Conservation (phyloP, 2,888 invertebrate species). For the Chymomyza procnemis region DNA sequence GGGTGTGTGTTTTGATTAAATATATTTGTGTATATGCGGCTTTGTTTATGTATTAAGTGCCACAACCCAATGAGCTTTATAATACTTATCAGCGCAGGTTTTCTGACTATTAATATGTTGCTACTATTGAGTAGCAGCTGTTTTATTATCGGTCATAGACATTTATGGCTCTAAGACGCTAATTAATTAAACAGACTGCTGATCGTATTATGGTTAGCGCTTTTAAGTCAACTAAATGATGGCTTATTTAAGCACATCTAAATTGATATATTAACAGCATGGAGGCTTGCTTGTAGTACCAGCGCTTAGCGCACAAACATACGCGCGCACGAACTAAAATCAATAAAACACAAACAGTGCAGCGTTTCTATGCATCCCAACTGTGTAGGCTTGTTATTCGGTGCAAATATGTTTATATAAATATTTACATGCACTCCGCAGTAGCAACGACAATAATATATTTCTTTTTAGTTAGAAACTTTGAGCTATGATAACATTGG, state of each 20-base stretch:
- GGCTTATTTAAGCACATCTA: not conserved
- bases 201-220: constrained; percentile 33
- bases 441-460: not conserved
- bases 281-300: not conserved
- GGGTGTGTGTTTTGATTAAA: constrained; percentile 14
- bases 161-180: constrained; percentile 37
- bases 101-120: not conserved
- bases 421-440: not conserved
- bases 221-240: not conserved
- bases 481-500: not conserved
- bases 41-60: constrained; percentile 4
- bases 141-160: constrained; percentile 33
- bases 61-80: not conserved
- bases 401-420: not conserved
- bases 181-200: constrained; percentile 44
- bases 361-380: not conserved
- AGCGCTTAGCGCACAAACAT: not conserved
- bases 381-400: not conserved
- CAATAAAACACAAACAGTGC: not conserved
- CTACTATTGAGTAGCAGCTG: constrained; percentile 17
- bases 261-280: not conserved
- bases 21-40: not conserved
- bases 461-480: not conserved
- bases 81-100: constrained; percentile 20
- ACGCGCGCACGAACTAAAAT: not conserved